Conservation (phyloP, 2,113 vertebrate genomes). For the Carassius gibelio region DNA sequence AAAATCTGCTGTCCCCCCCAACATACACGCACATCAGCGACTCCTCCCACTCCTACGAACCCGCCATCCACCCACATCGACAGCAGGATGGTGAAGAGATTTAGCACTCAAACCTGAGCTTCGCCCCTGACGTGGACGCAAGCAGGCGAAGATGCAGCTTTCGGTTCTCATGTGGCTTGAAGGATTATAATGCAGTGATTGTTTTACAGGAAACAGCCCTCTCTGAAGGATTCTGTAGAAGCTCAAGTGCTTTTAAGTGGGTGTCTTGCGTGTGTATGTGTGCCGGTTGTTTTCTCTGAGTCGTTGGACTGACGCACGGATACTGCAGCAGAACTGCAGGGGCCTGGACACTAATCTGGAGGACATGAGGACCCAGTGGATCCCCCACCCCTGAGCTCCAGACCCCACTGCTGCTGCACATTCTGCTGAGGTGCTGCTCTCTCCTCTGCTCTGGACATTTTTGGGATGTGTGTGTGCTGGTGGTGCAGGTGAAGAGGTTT, state of each 20-base stretch:
- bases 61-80: conserved; percentile 64
- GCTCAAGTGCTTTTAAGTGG: background rate
- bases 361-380: conserved; percentile 80
- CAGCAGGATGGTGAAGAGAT: conserved; percentile 73
- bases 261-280: conserved; percentile 13
- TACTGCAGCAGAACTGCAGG: conserved; percentile 81
- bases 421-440: conserved; percentile 74
- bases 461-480: conserved; percentile 42
- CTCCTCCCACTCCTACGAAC: conserved; percentile 63
- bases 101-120: conserved; percentile 66
- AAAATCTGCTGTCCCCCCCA: conserved; percentile 27
- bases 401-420: conserved; percentile 59
- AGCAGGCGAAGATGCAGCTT: conserved; percentile 5
- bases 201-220: background rate
- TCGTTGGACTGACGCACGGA: conserved; percentile 72
- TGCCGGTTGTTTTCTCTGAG: conserved; percentile 57
- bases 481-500: conserved; percentile 26
- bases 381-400: conserved; percentile 70
- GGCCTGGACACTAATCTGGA: conserved; percentile 70
- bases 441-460: conserved; percentile 69
- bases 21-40: conserved; percentile 27
- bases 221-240: conserved; percentile 15
- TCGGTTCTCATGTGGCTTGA: background rate
- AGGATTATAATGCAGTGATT: conserved; percentile 35
- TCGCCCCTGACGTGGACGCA: conserved; percentile 55